phyloP scores from a whole-genome alignment of 2,888 invertebrate species.

The Apotomis betuletana region DNA sequence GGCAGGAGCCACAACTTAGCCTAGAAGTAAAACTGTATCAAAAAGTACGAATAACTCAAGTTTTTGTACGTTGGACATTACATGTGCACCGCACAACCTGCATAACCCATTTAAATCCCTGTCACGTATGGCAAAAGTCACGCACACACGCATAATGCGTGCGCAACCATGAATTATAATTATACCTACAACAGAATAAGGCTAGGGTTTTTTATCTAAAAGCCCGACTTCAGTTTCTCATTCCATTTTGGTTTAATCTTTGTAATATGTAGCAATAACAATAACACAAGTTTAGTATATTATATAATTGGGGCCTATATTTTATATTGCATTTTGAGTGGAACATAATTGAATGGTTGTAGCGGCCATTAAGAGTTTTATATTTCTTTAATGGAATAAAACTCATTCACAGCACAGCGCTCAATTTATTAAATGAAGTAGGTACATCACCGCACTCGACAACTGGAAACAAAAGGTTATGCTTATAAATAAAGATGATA shows the following conservation, averaged over 20 bases:
- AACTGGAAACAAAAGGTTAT: constrained; percentile 77
- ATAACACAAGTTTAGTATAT: not conserved
- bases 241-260: not conserved
- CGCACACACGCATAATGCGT: not conserved
- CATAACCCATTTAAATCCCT: not conserved
- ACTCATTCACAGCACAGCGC: constrained; percentile 46
- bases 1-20: too few relatives aligned
- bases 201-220: not conserved
- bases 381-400: constrained; percentile 26
- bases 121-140: constrained; percentile 8
- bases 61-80: not conserved
- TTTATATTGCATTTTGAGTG: not conserved
- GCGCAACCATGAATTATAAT: not conserved
- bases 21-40: too few relatives aligned
- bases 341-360: constrained; percentile 10
- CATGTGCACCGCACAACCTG: not conserved
- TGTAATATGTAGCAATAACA: not conserved
- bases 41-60: too few relatives aligned
- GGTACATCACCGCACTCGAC: constrained; percentile 59
- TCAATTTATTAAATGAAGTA: constrained; percentile 59
- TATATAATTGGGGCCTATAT: not conserved
- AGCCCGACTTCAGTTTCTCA: not conserved
- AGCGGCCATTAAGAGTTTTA: constrained; percentile 22
- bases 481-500: constrained; percentile 80
- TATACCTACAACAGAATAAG: not conserved